Evolutionary conservation across 2,888 invertebrate species (phyloP).

Genomic region (Pseudococcus jackbeardsleyi): DNA sequence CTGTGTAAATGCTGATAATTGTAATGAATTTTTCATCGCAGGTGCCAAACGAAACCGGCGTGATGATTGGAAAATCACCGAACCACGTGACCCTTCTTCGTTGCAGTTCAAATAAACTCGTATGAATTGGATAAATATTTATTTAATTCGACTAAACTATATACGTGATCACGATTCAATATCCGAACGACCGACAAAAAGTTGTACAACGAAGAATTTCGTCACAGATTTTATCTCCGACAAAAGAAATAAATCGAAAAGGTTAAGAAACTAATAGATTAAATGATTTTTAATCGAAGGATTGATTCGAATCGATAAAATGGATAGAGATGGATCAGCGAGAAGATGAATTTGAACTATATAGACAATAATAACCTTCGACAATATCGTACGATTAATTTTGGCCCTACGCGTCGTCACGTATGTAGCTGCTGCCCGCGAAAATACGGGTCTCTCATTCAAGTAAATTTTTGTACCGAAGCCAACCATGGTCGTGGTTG

Average conservation of each 20-base stretch:
- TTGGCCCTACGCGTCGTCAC: not conserved
- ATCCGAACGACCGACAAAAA: not conserved
- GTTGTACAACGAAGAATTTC: not conserved
- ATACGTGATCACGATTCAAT: not conserved
- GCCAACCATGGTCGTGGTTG: not conserved
- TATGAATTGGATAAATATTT: conserved; percentile 1
- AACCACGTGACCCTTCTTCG: not conserved
- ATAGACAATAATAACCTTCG: conserved; percentile 21
- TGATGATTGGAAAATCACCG: conserved; percentile 5
- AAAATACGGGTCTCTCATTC: conserved; percentile 28
- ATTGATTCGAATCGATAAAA: not conserved
- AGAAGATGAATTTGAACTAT: not conserved
- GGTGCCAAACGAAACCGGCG: not conserved
- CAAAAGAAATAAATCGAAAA: not conserved
- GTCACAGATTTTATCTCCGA: not conserved
- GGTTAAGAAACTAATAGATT: not conserved
- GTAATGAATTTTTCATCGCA: not conserved
- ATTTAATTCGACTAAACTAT: not conserved
- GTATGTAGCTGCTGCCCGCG: not conserved
- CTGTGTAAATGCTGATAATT: not conserved
- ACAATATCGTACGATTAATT: conserved; percentile 23
- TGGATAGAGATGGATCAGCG: not conserved
- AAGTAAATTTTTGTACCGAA: not conserved
- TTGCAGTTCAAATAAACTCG: not conserved
- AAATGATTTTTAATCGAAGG: not conserved